These are phyloP conservation scores for Drosophila nigrodunni DNA, from an alignment of 1,140 invertebrate genomes.

Conservation along the genomic window DNA sequence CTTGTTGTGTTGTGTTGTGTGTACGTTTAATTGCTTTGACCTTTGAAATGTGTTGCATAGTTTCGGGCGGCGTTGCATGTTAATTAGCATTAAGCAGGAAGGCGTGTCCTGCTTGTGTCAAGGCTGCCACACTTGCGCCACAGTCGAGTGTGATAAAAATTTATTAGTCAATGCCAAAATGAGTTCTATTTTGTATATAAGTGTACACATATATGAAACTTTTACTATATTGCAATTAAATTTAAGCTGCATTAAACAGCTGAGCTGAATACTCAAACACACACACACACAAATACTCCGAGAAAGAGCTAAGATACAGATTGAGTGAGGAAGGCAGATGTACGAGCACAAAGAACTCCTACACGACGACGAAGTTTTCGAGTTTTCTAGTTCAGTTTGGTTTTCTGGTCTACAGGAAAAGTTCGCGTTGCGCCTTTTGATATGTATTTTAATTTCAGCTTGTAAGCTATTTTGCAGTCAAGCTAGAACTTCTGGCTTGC, in stretches of 20 bases:
- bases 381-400: constrained; percentile 32
- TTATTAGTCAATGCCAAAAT: constrained; percentile 46
- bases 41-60: constrained; percentile 69
- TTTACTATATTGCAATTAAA: constrained; percentile 75
- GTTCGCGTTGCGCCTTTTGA: constrained; percentile 76
- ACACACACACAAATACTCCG: constrained; percentile 28
- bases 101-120: constrained; percentile 32
- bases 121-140: constrained; percentile 30
- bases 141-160: constrained; percentile 70
- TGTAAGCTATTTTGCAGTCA: constrained; percentile 70
- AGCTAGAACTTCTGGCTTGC: constrained; percentile 52
- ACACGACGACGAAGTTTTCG: constrained; percentile 72
- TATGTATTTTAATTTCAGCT: constrained; percentile 81
- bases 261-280: constrained; percentile 38
- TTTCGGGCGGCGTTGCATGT: constrained; percentile 71
- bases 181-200: constrained; percentile 12
- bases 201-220: constrained; percentile 55
- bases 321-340: not conserved
- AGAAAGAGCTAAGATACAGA: not conserved
- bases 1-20: constrained; percentile 22
- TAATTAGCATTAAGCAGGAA: constrained; percentile 77
- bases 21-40: constrained; percentile 77
- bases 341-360: constrained; percentile 35
- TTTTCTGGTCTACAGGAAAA: constrained; percentile 73
- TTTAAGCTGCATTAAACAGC: constrained; percentile 77